Percentiles rank a stretch among this genome's conserved stretches.
Conservation (phyloP, 2,888 invertebrate genomes). For the Acrocera orbiculus region DNA sequence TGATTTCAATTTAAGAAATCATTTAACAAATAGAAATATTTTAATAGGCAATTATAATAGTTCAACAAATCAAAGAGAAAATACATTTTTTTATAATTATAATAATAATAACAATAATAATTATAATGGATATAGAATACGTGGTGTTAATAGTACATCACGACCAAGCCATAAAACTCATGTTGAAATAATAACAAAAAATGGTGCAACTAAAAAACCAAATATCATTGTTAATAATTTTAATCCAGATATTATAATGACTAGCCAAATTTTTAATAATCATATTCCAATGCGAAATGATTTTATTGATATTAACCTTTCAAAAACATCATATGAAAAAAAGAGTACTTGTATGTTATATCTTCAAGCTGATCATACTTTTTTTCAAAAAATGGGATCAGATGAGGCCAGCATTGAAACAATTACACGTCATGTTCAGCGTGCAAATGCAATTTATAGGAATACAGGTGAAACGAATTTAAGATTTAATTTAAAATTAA, state of each 20-base stretch:
- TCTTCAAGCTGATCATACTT: conserved; percentile 90
- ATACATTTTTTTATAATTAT: conserved; percentile 10
- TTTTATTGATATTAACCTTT: conserved; percentile 11
- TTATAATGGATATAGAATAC: conserved; percentile 3
- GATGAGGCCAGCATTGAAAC: conserved; percentile 91
- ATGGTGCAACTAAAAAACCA: conserved; percentile 44
- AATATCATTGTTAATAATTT: conserved; percentile 44
- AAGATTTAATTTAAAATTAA: too few relatives aligned
- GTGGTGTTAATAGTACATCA: conserved; percentile 19
- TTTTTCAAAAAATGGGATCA: conserved; percentile 85
- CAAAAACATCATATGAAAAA: conserved; percentile 37
- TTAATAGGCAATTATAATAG: conserved; percentile 12
- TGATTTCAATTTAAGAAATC: conserved; percentile 13
- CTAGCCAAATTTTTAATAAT: conserved; percentile 13
- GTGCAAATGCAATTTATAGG: conserved; percentile 77
- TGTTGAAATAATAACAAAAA: conserved; percentile 47
- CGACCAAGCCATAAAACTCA: conserved; percentile 49
- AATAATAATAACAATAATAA: conserved; percentile 9
- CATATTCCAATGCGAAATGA: conserved; percentile 13
- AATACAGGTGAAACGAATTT: conserved; percentile 46
- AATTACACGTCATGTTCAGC: conserved; percentile 85
- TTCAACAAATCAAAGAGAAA: conserved; percentile 10
- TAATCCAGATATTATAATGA: conserved; percentile 28
- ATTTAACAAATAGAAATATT: conserved; percentile 10
- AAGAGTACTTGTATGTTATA: conserved; percentile 91